Base-by-base conservation (phyloP, 2,113 vertebrate species). In the Ascaphus truei region DNA sequence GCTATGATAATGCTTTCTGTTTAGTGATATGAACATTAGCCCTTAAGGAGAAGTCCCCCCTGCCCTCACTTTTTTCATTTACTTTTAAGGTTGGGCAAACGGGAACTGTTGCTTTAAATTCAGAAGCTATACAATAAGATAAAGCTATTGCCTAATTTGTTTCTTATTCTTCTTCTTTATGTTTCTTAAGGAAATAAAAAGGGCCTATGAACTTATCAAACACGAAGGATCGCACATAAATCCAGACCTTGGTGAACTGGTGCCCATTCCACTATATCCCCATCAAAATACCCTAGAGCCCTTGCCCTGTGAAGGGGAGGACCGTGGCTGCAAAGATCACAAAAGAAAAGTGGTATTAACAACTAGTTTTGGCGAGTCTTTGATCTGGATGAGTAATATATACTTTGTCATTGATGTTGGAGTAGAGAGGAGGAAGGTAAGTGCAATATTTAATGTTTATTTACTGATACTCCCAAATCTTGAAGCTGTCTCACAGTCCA, bases 371-470 rank as follows among this genome's bases (percentile, higher is more conserved):
- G 95, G 88, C 0, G 96, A 98, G 66, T 91, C 93, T 0, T 95
- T 94, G 53, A 96, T 98, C 84, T 95, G 94, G 0, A 75, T 95
- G 75, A 84, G 78, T 0, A 78, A 71, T 1, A 72, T 96, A 30
- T 88, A 83, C 75, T 95, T 93, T 0, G 85, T 99, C 77, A 82
- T 99, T 0, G 96, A 98, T 83, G 86, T 92, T 0, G 96, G 96
- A 26, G 77, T 95, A 64, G 94, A 98, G 74, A 92, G 95, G 59
- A 93, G 89, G 79, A 96, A 83, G 0, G 97, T 98, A 86, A 94
- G 94, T 87, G 22, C 27, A 13, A 7, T n/a, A 10, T 1, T 51
- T 51, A 33, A 31, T 43, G 27, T 33, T 45, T 30, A n/a, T 27
- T 27, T 43, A 22, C 10, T 12, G 47, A 47, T 27, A 10, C 33